These are phyloP conservation scores for Baccha elongata DNA, from an alignment of 2,888 invertebrate genomes.

Conservation along the genomic window DNA sequence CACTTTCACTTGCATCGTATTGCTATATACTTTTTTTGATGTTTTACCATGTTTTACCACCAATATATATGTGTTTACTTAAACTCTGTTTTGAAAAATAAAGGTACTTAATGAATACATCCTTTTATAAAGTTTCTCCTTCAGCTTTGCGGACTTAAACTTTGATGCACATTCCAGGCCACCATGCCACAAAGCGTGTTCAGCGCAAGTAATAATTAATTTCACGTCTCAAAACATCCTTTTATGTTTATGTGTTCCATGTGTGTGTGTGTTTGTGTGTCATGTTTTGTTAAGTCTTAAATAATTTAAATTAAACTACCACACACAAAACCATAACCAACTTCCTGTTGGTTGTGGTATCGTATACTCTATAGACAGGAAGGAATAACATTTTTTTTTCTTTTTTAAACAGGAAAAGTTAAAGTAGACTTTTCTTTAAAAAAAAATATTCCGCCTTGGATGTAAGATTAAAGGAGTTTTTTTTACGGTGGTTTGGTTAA, in stretches of 20 bases:
- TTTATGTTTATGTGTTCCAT: not conserved
- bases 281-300: not conserved
- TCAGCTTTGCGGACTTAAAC: not conserved
- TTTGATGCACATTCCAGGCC: constrained; percentile 1
- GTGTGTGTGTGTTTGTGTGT: constrained; percentile 9
- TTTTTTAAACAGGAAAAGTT: not conserved
- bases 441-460: no score
- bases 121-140: not conserved
- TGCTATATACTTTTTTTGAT: not conserved
- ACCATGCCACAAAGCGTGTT: constrained; percentile 10
- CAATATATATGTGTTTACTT: no score
- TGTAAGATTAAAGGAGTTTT: no score
- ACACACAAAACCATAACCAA: constrained; percentile 27
- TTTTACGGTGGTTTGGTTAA: no score
- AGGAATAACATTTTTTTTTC: not conserved
- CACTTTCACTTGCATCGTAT: not conserved
- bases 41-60: no score
- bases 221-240: constrained; percentile 3
- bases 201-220: constrained; percentile 25
- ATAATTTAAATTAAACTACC: constrained; percentile 23
- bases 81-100: not conserved
- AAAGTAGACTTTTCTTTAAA: not conserved
- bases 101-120: not conserved
- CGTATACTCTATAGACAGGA: not conserved
- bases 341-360: constrained; percentile 9